Evolutionary conservation across 2,113 vertebrate genomes (phyloP), one percentile per base, ranked within the genome.

Genomic region (Tenrec ecaudatus): DNA sequence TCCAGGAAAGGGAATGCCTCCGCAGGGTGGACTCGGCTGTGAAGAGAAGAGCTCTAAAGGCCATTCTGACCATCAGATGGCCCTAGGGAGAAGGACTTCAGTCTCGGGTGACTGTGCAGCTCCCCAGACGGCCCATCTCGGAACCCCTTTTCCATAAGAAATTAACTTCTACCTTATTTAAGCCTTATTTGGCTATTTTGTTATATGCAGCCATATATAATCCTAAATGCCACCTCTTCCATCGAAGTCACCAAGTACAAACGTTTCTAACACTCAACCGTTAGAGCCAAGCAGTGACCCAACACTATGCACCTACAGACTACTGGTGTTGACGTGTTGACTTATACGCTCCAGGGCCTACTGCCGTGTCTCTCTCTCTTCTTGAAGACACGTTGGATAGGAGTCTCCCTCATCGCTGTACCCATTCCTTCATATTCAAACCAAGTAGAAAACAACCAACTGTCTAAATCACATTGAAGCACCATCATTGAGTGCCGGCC

Each of bases 1-100:
- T 96, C 89, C 86, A 92, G 80, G 58, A 90, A 88, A 62, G 64
- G n/a, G n/a, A n/a, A n/a, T 71, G 73, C 78, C 43, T 66, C 23
- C 25, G 57, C 47, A 36, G 60, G 40, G 36, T 81, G 91, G 91
- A 94, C 93, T 94, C 91, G 91, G 78, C 84, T 25, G 78, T 76
- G 79, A 90, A 6, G 43, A 31, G 43, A 89, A 60, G 66, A 27
- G 53, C 75, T 82, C 94, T 93, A 92, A 43, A 89, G 68, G 64
- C 57, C 79, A 87, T 64, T 73, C 40, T 88, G 85, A 76, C 89
- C 87, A 87, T 66, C 0, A 58, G 66, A 87, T 86, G 87, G 66
- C 38, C 53, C 57, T 19, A 20, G 25, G 19, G 87, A 12, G 31
- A 85, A 86, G 57, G 84, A 71, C 11, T 5, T 0, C 33, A 62